Percentiles rank a stretch among this genome's conserved stretches.
Evolutionary conservation across 1,140 invertebrate species (phyloP).

Genomic region (Drosophila watanabei): DNA sequence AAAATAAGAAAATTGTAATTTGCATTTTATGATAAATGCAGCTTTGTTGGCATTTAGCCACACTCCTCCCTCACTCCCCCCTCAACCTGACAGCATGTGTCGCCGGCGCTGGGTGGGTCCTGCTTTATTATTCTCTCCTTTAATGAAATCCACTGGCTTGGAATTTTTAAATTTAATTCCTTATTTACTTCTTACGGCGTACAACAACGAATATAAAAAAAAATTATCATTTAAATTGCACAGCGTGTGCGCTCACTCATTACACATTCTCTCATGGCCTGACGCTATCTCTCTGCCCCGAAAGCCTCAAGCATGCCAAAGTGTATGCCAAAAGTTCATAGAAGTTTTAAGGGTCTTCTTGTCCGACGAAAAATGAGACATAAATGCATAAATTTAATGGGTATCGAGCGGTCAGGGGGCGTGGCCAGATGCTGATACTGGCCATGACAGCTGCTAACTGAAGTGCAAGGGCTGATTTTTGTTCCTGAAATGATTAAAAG

Average conservation of each 20-base stretch:
- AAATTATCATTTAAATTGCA: conserved; percentile 75
- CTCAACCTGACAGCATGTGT: conserved; percentile 42
- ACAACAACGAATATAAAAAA: conserved; percentile 19
- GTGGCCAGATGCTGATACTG: conserved; percentile 22
- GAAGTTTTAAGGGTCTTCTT: conserved; percentile 34
- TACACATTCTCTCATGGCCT: conserved; percentile 57
- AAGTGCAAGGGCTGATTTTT: conserved; percentile 3
- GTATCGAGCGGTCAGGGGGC: conserved; percentile 39
- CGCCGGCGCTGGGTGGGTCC: background rate
- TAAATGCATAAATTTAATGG: conserved; percentile 62
- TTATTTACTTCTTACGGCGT: conserved; percentile 32
- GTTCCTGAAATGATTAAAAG: conserved; percentile 1
- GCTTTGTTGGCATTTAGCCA: background rate
- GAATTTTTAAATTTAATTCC: conserved; percentile 36
- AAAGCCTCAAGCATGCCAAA: conserved; percentile 49
- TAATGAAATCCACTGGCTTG: conserved; percentile 14
- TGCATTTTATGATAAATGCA: conserved; percentile 12
- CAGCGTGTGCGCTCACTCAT: conserved; percentile 51
- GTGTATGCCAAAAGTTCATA: conserved; percentile 62
- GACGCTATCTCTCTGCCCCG: conserved; percentile 17
- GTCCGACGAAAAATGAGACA: conserved; percentile 35
- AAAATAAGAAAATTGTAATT: background rate
- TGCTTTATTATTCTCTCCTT: conserved; percentile 12
- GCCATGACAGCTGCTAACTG: conserved; percentile 27
- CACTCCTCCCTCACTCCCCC: conserved; percentile 12